Conservation (phyloP, 2,797 vertebrate genomes). For the Aplochiton taeniatus region DNA sequence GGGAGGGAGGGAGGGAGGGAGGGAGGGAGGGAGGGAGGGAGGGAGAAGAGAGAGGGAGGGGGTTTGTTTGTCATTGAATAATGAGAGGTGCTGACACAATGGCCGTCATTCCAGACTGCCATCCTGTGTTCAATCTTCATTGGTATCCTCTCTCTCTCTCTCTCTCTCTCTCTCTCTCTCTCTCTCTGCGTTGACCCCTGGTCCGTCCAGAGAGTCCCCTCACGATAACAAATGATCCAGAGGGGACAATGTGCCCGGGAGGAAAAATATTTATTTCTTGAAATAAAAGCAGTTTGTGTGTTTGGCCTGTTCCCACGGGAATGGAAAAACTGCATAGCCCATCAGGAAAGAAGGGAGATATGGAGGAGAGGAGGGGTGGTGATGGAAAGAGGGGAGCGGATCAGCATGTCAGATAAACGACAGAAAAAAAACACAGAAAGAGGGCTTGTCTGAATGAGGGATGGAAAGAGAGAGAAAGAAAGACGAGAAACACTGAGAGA, state of each 20-base stretch:
- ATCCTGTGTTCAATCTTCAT: slow-evolving; percentile 26
- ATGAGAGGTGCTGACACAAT: slow-evolving; percentile 81
- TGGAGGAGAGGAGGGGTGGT: slow-evolving; percentile 12
- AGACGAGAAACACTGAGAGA: slow-evolving; percentile 29
- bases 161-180: slow-evolving; percentile 51
- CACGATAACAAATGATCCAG: slow-evolving; percentile 77
- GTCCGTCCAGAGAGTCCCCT: slow-evolving; percentile 58
- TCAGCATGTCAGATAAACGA: too few species aligned
- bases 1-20: too few species aligned
- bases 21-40: too few species aligned
- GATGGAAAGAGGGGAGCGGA: slow-evolving; percentile 11
- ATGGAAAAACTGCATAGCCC: slow-evolving; percentile 55
- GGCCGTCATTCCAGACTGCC: slow-evolving; percentile 76
- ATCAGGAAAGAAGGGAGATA: slow-evolving; percentile 32
- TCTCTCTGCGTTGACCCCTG: slow-evolving; percentile 30
- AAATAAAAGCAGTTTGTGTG: slow-evolving; percentile 74
- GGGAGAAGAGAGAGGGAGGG: slow-evolving; percentile 39
- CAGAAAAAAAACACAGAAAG: too few species aligned
- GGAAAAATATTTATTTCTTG: slow-evolving; percentile 24
- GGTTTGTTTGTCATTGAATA: slow-evolving; percentile 79
- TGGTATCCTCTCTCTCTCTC: slow-evolving; percentile 65
- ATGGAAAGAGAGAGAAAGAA: slow-evolving; percentile 8
- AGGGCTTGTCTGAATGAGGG: slow-evolving; percentile 8
- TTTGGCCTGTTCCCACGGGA: slow-evolving; percentile 41
- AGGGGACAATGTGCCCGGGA: slow-evolving; percentile 67